These are phyloP conservation scores for Embiotoca jacksoni DNA, from an alignment of 2,113 vertebrate genomes.

Conservation along the genomic window DNA sequence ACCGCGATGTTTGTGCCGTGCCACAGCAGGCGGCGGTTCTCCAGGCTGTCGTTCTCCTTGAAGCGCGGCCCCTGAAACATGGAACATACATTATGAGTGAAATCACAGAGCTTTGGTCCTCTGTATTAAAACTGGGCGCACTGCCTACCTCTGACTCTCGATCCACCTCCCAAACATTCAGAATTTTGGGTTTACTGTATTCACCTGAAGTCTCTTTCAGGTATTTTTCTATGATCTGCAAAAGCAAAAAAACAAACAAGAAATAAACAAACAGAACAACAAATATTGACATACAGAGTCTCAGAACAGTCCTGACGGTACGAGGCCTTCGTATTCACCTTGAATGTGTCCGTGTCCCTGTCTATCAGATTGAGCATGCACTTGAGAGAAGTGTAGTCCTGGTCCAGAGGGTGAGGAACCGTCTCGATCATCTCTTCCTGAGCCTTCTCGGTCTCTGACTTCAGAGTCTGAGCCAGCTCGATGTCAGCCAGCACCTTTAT, in stretches of 20 bases:
- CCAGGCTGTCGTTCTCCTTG: slow-evolving; percentile 80
- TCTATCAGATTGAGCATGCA: slow-evolving; percentile 87
- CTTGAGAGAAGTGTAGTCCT: slow-evolving; percentile 88
- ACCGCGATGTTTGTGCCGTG: slow-evolving; percentile 92
- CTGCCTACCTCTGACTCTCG: slow-evolving; percentile 87
- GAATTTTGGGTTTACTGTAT: slow-evolving; percentile 57
- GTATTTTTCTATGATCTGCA: slow-evolving; percentile 89
- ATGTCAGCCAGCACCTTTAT: slow-evolving; percentile 92
- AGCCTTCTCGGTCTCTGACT: slow-evolving; percentile 84
- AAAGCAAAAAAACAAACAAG: slow-evolving; percentile 9
- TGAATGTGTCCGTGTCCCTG: slow-evolving; percentile 58
- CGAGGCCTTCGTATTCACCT: slow-evolving; percentile 39
- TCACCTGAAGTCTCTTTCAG: slow-evolving; percentile 74
- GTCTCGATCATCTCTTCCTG: slow-evolving; percentile 82
- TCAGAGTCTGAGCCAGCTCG: slow-evolving; percentile 91
- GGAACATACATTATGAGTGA: neutral
- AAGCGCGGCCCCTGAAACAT: slow-evolving; percentile 85
- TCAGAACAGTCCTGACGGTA: neutral
- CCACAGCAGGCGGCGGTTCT: slow-evolving; percentile 92
- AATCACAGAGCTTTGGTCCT: neutral
- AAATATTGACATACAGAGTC: neutral
- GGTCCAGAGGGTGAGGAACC: slow-evolving; percentile 87
- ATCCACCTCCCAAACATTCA: slow-evolving; percentile 90
- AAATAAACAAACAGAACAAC: neutral
- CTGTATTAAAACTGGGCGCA: neutral